These are phyloP conservation scores for Thunnus maccoyii DNA, from an alignment of 2,113 vertebrate genomes.

Conservation along the genomic window DNA sequence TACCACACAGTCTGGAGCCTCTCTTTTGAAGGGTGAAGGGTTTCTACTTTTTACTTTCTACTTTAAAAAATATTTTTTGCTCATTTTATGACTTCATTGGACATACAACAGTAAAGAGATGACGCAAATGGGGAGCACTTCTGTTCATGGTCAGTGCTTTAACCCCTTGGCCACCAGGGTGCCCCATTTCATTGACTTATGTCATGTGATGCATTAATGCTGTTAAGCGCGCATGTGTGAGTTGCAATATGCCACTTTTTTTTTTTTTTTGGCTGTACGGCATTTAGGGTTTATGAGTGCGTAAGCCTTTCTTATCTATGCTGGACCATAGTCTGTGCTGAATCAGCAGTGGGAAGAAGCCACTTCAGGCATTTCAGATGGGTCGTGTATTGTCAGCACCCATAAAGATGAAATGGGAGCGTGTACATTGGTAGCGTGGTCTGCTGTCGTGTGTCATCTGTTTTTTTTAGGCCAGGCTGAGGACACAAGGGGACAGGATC, in stretches of 20 bases:
- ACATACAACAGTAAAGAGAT: no score
- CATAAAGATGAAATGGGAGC: conserved; percentile 64
- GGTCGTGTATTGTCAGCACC: conserved; percentile 72
- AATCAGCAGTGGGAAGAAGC: conserved; percentile 57
- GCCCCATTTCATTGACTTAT: not conserved
- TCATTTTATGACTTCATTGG: no score
- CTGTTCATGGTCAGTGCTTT: no score
- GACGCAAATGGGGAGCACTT: no score
- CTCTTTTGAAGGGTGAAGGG: not conserved
- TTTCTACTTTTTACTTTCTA: not conserved
- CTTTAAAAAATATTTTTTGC: no score
- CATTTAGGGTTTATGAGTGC: conserved; percentile 37
- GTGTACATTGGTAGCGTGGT: conserved; percentile 48
- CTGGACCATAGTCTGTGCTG: conserved; percentile 45
- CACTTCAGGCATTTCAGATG: conserved; percentile 60
- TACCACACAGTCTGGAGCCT: not conserved
- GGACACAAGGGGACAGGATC: conserved; percentile 75
- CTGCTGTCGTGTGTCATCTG: conserved; percentile 72
- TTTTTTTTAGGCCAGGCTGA: conserved; percentile 70
- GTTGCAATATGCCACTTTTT: not conserved
- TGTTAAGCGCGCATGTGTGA: conserved; percentile 1
- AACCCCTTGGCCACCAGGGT: no score
- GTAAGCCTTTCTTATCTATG: conserved; percentile 53
- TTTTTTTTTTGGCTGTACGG: conserved; percentile 14
- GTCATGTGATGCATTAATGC: not conserved